These are phyloP conservation scores for Orbicella faveolata DNA, from an alignment of 64 coral and sea anemone genomes.

Conservation along the genomic window DNA sequence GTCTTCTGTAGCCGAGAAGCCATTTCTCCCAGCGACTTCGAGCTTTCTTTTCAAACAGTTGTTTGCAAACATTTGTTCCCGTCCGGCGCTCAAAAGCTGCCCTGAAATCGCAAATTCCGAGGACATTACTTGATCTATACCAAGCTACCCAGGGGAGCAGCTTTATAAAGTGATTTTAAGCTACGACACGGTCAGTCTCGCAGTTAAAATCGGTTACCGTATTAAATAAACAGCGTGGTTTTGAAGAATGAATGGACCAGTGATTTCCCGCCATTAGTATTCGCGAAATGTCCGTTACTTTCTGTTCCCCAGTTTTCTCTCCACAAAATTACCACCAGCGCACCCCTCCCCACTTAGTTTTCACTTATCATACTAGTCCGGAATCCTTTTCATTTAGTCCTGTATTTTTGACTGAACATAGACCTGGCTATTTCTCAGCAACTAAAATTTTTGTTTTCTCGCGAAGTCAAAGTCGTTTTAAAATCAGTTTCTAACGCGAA, in stretches of 20 bases:
- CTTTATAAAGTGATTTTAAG: not conserved
- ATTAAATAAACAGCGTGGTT: not conserved
- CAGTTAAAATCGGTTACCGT: not conserved
- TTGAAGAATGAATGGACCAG: not conserved
- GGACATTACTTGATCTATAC: not conserved
- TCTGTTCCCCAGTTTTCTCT: not conserved
- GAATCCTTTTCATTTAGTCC: too few relatives aligned
- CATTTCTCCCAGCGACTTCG: not conserved
- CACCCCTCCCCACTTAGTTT: not conserved
- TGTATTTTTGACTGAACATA: too few relatives aligned
- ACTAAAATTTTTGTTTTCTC: too few relatives aligned
- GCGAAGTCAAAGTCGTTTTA: too few relatives aligned
- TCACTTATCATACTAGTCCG: not conserved
- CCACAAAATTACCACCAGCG: too few relatives aligned
- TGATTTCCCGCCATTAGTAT: slow-evolving; percentile 48
- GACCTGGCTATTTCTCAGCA: too few relatives aligned
- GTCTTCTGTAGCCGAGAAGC: not conserved
- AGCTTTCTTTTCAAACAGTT: slow-evolving; percentile 36
- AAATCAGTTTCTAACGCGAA: too few relatives aligned
- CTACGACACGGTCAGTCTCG: not conserved
- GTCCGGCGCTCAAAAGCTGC: not conserved
- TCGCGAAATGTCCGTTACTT: not conserved
- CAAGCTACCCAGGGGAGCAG: not conserved
- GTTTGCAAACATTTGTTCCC: not conserved
- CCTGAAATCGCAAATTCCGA: not conserved